Percentiles rank a stretch among this genome's conserved stretches.
phyloP scores from a whole-genome alignment of 2,888 invertebrate species.

The Limenitis camilla region DNA sequence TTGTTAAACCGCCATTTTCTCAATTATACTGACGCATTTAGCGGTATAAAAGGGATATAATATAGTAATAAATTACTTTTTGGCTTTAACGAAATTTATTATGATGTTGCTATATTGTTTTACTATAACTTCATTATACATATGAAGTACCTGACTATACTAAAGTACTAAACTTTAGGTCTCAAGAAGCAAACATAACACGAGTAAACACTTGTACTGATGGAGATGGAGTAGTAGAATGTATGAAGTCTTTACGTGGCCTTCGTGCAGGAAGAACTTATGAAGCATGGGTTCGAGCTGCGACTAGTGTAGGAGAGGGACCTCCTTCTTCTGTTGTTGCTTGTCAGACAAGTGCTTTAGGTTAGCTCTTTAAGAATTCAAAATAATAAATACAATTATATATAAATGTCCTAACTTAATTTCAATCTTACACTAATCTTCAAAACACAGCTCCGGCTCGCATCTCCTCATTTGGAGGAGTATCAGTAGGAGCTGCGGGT shows the following conservation, averaged over 20 bases:
- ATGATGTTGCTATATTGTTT: no score
- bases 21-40: slow-evolving; percentile 6
- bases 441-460: slow-evolving; percentile 81
- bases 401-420: neutral
- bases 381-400: neutral
- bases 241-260: slow-evolving; percentile 77
- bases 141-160: neutral
- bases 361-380: slow-evolving; percentile 34
- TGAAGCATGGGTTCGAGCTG: slow-evolving; percentile 90
- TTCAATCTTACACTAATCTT: neutral
- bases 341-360: slow-evolving; percentile 63
- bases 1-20: slow-evolving; percentile 1
- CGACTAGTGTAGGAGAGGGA: slow-evolving; percentile 83
- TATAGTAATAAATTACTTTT: neutral
- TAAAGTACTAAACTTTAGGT: slow-evolving; percentile 31
- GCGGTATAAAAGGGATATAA: slow-evolving; percentile 5
- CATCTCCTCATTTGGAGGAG: slow-evolving; percentile 88
- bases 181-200: slow-evolving; percentile 59
- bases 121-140: neutral
- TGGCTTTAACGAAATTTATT: no score
- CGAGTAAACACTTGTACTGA: slow-evolving; percentile 58
- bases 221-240: slow-evolving; percentile 53
- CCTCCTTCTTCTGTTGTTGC: slow-evolving; percentile 61
- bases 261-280: slow-evolving; percentile 83
- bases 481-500: slow-evolving; percentile 80